Base-by-base conservation (phyloP, 2,113 vertebrate genomes). In the Leucosticte australis region DNA sequence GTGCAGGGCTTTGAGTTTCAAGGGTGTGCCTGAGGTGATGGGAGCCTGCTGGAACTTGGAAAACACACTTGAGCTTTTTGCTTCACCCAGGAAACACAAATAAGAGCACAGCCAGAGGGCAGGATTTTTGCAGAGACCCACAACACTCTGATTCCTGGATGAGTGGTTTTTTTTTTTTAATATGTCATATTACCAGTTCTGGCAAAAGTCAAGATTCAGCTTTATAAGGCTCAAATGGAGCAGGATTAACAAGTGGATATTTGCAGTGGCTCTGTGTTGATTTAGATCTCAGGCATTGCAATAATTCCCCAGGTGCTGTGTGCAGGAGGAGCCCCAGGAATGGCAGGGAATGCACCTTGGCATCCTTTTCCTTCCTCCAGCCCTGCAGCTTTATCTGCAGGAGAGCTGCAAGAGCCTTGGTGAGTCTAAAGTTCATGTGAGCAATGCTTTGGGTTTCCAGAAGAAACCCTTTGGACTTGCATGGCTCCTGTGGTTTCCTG, bases 401-500 rank as follows among this genome's bases (percentile, higher is more conserved):
- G n/a, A 49, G 42, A 46, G 37, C 24, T 88, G 68, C 83, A 88
- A 73, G 59, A 73, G 53, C 59, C 46, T 90, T 77, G 89, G 71
- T 86, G 2, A 31, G 57, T 83, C 52, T 31, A 19, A 90, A 74
- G 90, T 91, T 81, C 64, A 53, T 4, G 14, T 75, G 44, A 49
- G 42, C 31, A 28, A 7, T 35, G 33, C 13, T 90, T 59, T n/a
- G 44, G 11, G 52, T 71, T 89, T 83, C 85, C 41, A 64, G 6
- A 67, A 83, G n/a, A 87, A 93, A 39, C 53, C 55, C 16, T 80
- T 88, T 2, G 41, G 46, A 0, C 28, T 67, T 50, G 41, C 24
- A 2, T 0, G 1, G 21, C 15, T 30, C 52, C 60, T 0, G 2
- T n/a, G 2, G 37, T 67, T 53, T 75, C 41, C 21, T 0, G 16